Evolutionary conservation across 2,113 vertebrate species (phyloP).

Genomic region (Elachura formosa): DNA sequence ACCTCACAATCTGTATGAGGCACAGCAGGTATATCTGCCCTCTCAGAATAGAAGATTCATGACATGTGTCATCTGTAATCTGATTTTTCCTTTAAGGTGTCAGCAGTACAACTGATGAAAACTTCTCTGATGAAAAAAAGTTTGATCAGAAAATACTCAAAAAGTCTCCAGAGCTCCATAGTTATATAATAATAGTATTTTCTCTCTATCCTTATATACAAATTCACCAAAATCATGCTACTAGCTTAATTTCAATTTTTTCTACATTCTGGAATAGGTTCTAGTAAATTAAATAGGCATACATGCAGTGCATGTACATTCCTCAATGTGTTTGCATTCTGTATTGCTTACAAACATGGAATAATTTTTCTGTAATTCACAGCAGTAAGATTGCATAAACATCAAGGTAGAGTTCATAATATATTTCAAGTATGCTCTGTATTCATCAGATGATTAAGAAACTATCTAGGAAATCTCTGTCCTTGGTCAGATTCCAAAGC

Average conservation of each 20-base stretch:
- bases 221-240: not conserved
- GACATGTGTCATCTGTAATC: not conserved
- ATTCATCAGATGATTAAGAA: not conserved
- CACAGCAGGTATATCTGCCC: not conserved
- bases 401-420: not conserved
- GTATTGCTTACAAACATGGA: not conserved
- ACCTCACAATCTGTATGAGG: not conserved
- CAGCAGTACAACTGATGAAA: not conserved
- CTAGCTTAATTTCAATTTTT: not conserved
- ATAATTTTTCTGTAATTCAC: not conserved
- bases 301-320: not conserved
- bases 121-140: not conserved
- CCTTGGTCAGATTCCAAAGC: not conserved
- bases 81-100: not conserved
- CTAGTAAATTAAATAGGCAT: not conserved
- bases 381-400: not conserved
- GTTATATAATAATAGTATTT: not conserved
- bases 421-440: not conserved
- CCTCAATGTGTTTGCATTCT: not conserved
- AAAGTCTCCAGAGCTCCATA: not conserved
- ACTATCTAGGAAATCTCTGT: not conserved
- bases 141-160: not conserved
- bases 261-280: not conserved
- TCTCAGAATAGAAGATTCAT: not conserved
- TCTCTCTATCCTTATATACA: not conserved